These are phyloP conservation scores for Lathronympha strigana DNA, from an alignment of 2,888 invertebrate species.

Conservation along the genomic window DNA sequence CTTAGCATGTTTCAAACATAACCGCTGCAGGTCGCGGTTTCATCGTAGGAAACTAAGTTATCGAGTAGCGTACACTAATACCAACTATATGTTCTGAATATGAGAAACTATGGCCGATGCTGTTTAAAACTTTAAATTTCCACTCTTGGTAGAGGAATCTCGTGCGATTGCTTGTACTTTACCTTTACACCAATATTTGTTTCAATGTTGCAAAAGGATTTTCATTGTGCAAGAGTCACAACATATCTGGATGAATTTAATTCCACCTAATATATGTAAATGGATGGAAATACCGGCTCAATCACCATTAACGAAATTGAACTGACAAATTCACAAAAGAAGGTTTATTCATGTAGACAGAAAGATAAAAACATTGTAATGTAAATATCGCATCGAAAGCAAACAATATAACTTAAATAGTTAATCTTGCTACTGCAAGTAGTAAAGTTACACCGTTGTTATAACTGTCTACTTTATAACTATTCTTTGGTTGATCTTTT, in stretches of 20 bases:
- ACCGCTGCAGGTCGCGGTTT: constrained; percentile 28
- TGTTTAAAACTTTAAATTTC: constrained; percentile 22
- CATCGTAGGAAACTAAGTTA: constrained; percentile 22
- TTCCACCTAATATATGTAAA: not conserved
- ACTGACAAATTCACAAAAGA: too few species aligned
- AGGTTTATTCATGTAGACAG: too few species aligned
- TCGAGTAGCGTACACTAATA: constrained; percentile 14
- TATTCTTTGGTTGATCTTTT: too few species aligned
- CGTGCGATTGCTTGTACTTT: constrained; percentile 8
- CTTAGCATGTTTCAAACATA: constrained; percentile 28
- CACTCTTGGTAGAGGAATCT: constrained; percentile 1
- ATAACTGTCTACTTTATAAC: too few species aligned
- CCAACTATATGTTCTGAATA: constrained; percentile 8
- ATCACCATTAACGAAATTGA: not conserved
- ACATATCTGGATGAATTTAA: not conserved
- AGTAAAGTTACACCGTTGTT: too few species aligned
- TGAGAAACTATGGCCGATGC: constrained; percentile 19
- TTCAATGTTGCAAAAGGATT: not conserved
- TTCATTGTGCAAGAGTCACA: not conserved
- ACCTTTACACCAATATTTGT: not conserved
- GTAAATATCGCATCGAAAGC: too few species aligned
- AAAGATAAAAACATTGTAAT: too few species aligned
- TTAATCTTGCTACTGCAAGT: too few species aligned
- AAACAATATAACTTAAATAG: too few species aligned
- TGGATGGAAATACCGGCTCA: not conserved